phyloP scores from a whole-genome alignment of 2,797 vertebrate species.

The Ara ararauna region DNA sequence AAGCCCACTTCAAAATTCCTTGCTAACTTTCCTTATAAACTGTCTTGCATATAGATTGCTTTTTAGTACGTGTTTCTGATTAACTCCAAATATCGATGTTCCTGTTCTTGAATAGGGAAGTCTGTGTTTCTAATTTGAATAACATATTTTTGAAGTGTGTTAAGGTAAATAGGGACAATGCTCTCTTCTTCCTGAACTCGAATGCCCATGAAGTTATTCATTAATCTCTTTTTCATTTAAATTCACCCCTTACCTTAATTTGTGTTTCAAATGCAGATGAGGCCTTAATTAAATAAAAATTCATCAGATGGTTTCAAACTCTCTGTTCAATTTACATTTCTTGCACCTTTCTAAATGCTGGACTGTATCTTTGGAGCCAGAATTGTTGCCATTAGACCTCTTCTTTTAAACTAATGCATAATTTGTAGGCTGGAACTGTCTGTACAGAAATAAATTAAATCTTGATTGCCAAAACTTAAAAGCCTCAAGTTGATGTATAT shows the following conservation, averaged over 20 bases:
- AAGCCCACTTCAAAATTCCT: constrained; percentile 27
- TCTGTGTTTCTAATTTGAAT: constrained; percentile 58
- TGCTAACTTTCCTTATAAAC: neutral
- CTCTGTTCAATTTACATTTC: constrained; percentile 64
- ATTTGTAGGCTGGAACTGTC: neutral
- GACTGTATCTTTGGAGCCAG: constrained; percentile 42
- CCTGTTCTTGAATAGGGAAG: constrained; percentile 32
- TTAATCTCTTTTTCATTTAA: constrained; percentile 71
- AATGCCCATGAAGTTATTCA: constrained; percentile 62
- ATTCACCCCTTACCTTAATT: constrained; percentile 67
- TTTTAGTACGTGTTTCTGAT: constrained; percentile 43
- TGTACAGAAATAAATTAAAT: constrained; percentile 30
- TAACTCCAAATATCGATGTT: constrained; percentile 17
- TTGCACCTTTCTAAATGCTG: constrained; percentile 42
- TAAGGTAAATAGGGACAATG: constrained; percentile 66
- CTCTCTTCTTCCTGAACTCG: constrained; percentile 34
- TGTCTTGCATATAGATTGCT: neutral
- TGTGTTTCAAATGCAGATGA: constrained; percentile 72
- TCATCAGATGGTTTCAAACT: constrained; percentile 66
- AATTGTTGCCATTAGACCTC: neutral
- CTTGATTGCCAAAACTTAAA: constrained; percentile 31
- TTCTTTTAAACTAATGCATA: constrained; percentile 25
- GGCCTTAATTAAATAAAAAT: constrained; percentile 71
- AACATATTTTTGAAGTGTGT: constrained; percentile 1
- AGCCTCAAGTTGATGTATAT: neutral